Base-by-base conservation (phyloP, 2,888 invertebrate genomes). In the Atethmia centrago region DNA sequence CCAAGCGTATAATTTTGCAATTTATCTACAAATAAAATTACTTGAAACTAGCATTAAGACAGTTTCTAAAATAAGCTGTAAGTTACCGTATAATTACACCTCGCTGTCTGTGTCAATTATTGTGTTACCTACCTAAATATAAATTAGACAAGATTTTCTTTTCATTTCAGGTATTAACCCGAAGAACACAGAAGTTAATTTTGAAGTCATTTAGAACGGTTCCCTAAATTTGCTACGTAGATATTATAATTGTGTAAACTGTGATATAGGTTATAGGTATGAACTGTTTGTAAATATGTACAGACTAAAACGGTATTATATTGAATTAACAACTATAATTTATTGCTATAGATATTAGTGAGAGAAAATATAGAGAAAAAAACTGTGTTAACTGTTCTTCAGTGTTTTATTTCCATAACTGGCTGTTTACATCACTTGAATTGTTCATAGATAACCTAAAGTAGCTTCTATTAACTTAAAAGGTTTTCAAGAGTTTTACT, bases 361-460 rank as follows among this genome's bases (percentile, higher is more conserved):
- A 83, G 92, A 89, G 86, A 88, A 90, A 93, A 91, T 89, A 92
- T 90, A 91, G 90, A 91, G 90, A 89, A 90, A 89, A 89, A 89
- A 89, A 90, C 88, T 90, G 91, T 89, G 91, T 94, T 92, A 91
- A 91, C 78, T 89, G 90, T 91, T 92, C 79, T 73, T 71, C 59
- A 78, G 70, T 82, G 84, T 88, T 90, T 89, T 80, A 83, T 86
- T 88, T 83, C 47, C 10, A 28, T 40, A 31, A 14, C 19, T 28
- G 3, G 4, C 19, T 53, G 4, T 16, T 31, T 19, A 10, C 7
- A n/a, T 19, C 12, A 47, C 25, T 16, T 47, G 5, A 28, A 28
- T 19, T 36, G 2, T 42, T 21, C 1, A 8, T 51, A 45, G 31
- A 68, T 36, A 21, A 36, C 1, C 1, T 10, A 21, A 40, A 49